Evolutionary conservation across 2,888 invertebrate species (phyloP).

Genomic region (Neoascia interrupta): DNA sequence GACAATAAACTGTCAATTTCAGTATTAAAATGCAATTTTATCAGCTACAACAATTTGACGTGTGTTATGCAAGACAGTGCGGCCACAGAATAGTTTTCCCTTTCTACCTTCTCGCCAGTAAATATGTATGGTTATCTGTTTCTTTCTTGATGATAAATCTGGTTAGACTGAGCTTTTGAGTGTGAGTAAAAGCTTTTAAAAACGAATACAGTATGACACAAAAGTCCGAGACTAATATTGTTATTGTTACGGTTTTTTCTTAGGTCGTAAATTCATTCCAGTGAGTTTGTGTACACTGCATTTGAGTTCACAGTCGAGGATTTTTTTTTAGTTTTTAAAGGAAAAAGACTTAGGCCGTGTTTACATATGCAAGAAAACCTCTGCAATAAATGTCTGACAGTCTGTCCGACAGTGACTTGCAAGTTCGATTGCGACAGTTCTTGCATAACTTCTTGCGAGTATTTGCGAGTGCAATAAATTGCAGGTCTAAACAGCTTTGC

Average conservation of each 20-base stretch:
- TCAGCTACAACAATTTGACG: background rate
- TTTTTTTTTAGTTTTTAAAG: too few species aligned
- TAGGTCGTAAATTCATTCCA: too few species aligned
- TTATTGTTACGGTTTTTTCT: too few species aligned
- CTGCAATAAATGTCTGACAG: too few species aligned
- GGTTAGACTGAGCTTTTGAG: background rate
- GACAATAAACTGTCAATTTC: constrained; percentile 35
- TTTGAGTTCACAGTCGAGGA: too few species aligned
- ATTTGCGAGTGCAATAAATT: constrained; percentile 19
- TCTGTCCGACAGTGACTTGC: constrained; percentile 8
- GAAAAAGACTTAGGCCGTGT: too few species aligned
- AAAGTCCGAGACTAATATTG: too few species aligned
- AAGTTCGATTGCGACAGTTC: constrained; percentile 12
- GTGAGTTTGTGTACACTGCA: too few species aligned
- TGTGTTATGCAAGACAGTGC: background rate
- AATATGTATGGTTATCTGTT: background rate
- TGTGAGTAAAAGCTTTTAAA: background rate
- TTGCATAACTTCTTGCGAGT: constrained; percentile 25
- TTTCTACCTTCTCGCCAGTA: background rate
- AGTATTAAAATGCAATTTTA: background rate
- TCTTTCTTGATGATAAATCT: background rate
- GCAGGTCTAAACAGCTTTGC: constrained; percentile 19
- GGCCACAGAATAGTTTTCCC: background rate
- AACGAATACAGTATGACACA: background rate
- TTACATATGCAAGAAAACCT: too few species aligned